Percentiles rank a stretch among this genome's conserved stretches.
These are phyloP conservation scores for Brachynemurus nebulosus DNA, from an alignment of 2,888 invertebrate species.

Conservation along the genomic window DNA sequence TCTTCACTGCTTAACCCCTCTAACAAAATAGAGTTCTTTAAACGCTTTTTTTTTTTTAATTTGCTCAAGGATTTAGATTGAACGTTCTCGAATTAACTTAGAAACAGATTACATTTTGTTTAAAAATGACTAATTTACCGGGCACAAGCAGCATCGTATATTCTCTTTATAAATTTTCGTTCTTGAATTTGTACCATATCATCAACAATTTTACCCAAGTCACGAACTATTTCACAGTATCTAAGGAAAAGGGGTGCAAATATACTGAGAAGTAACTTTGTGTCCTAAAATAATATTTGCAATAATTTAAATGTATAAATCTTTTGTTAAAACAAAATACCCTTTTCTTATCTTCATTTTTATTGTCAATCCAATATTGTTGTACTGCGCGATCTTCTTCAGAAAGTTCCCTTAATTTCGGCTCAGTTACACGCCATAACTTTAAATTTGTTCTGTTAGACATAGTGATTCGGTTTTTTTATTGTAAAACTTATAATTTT, in stretches of 20 bases:
- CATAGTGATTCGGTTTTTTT: too few relatives aligned
- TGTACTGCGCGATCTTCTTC: background rate
- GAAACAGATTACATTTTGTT: background rate
- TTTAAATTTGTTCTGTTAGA: background rate
- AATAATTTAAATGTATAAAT: background rate
- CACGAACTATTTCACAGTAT: background rate
- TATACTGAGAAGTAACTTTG: background rate
- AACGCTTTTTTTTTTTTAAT: too few relatives aligned
- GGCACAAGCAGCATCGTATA: background rate
- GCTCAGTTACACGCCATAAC: background rate
- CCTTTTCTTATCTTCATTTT: background rate
- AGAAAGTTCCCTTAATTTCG: background rate
- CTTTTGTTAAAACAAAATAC: background rate
- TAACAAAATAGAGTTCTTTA: too few relatives aligned
- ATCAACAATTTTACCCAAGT: background rate
- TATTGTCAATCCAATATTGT: background rate
- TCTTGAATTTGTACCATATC: slow-evolving; percentile 1
- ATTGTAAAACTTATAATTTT: too few relatives aligned
- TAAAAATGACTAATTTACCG: background rate
- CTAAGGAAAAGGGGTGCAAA: background rate
- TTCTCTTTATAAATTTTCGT: background rate
- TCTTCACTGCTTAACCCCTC: too few relatives aligned
- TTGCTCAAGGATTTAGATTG: background rate
- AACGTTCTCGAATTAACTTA: background rate
- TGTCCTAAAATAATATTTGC: background rate